Evolutionary conservation across 1,140 invertebrate genomes (phyloP).

Genomic region (Drosophila willistoni): DNA sequence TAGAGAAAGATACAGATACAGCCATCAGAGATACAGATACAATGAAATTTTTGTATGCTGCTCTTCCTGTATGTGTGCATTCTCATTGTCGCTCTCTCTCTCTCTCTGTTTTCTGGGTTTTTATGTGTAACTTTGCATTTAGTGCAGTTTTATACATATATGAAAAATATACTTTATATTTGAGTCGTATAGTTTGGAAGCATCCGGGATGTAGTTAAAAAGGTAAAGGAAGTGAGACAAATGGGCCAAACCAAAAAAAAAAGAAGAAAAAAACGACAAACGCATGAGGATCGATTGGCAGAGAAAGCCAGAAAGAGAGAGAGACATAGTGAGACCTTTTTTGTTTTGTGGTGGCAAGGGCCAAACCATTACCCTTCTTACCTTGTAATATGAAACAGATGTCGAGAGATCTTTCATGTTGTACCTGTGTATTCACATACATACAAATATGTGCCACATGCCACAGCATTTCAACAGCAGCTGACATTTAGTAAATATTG

Average conservation of each 20-base stretch:
- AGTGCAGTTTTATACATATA: conserved; percentile 55
- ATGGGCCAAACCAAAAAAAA: conserved; percentile 48
- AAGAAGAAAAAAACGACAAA: not conserved
- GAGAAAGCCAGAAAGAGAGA: not conserved
- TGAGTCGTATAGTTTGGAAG: conserved; percentile 43
- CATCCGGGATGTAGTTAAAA: conserved; percentile 77
- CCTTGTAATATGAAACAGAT: conserved; percentile 72
- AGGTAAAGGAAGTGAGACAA: conserved; percentile 80
- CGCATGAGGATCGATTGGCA: conserved; percentile 1
- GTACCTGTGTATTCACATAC: not conserved
- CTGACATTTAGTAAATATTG: conserved; percentile 28
- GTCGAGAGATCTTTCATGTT: conserved; percentile 19
- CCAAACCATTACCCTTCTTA: conserved; percentile 29
- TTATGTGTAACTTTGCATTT: conserved; percentile 73
- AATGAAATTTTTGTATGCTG: conserved; percentile 17
- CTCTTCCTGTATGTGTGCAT: conserved; percentile 46
- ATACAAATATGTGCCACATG: conserved; percentile 64
- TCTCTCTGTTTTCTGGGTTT: not conserved
- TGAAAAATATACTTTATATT: conserved; percentile 22
- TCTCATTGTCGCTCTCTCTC: conserved; percentile 56
- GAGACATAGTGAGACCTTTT: conserved; percentile 8
- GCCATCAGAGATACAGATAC: conserved; percentile 41
- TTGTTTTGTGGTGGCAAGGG: conserved; percentile 24
- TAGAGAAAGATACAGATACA: conserved; percentile 11
- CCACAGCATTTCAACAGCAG: conserved; percentile 50